Evolutionary conservation across 2,888 invertebrate genomes (phyloP), one percentile per base, ranked within the genome.

Genomic region (Cabera pusaria): DNA sequence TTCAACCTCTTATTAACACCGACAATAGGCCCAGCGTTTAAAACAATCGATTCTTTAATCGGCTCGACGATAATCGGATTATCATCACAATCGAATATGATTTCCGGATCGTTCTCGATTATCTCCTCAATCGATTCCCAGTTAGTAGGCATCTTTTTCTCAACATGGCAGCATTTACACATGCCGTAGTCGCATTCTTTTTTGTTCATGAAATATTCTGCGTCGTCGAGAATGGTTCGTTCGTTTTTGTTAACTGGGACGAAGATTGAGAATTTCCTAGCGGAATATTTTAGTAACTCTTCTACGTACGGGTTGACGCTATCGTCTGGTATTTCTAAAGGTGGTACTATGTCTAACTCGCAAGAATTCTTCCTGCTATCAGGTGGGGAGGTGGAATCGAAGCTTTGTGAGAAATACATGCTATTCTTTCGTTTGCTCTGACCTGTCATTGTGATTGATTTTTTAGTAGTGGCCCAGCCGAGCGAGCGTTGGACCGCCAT

Each of bases 401-500:
- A 39, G 60, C 65, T 72, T 36, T 59, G 57, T 40, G n/a, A n/a
- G 2, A 59, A 58, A 33, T 56, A 50, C 55, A 76, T 67, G 71
- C 83, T 86, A 75, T 44, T 57, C 39, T 72, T 76, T 68, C 83
- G 56, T 74, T 72, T 79, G 35, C 54, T 59, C 86, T 90, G 92
- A 93, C 94, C 94, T 92, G 96, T 95, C 93, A 95, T 95, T 23
- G 91, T 88, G 56, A 90, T 83, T 4, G 94, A 93, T 76, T 93
- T 94, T 72, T 94, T 93, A 2, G 92, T 90, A 0, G 92, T 90
- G 8, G 94, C 95, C 98, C 98, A 98, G 44, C 96, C 96, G 56
- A 98, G 91, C 18, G 97, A 96, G 14, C 97, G 92, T 64, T 97
- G 93, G 1, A 98, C 97, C 0, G 98, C 98, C 93, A 96, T 95